Evolutionary conservation across 2,888 invertebrate species (phyloP).

Genomic region (Hydroisotoma schaefferi): DNA sequence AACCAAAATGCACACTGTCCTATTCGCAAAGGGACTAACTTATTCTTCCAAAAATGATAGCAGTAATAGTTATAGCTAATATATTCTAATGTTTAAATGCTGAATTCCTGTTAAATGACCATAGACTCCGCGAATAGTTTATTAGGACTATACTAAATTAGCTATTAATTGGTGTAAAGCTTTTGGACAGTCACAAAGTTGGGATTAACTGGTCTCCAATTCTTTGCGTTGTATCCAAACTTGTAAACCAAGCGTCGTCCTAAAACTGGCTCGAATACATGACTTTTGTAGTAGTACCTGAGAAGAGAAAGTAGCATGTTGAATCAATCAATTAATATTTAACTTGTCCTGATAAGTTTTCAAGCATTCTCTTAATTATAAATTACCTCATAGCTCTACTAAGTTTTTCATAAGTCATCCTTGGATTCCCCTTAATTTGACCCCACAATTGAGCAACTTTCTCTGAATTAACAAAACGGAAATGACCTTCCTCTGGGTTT

Average conservation of each 20-base stretch:
- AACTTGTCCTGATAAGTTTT: background rate
- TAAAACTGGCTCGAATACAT: slow-evolving; percentile 70
- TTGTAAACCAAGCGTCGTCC: slow-evolving; percentile 74
- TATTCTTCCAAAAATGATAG: too few relatives aligned
- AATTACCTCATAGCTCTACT: slow-evolving; percentile 78
- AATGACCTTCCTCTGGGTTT: slow-evolving; percentile 74
- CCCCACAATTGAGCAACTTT: slow-evolving; percentile 86
- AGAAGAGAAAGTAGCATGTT: slow-evolving; percentile 34
- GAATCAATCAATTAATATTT: background rate
- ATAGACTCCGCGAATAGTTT: too few relatives aligned
- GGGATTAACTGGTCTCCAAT: slow-evolving; percentile 68
- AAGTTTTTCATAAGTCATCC: slow-evolving; percentile 90
- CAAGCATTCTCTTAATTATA: slow-evolving; percentile 3
- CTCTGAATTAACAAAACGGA: slow-evolving; percentile 82
- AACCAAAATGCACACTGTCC: too few relatives aligned
- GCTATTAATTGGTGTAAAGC: slow-evolving; percentile 15
- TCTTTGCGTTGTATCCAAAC: slow-evolving; percentile 74
- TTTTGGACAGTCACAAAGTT: slow-evolving; percentile 52
- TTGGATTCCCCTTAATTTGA: slow-evolving; percentile 74
- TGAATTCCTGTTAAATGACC: too few relatives aligned
- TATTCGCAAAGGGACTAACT: too few relatives aligned
- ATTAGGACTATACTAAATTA: too few relatives aligned
- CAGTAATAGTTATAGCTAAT: too few relatives aligned
- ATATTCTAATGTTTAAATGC: too few relatives aligned
- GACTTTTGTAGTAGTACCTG: slow-evolving; percentile 75